Conservation (phyloP, 2,113 vertebrate species). For the Menidia beryllina region DNA sequence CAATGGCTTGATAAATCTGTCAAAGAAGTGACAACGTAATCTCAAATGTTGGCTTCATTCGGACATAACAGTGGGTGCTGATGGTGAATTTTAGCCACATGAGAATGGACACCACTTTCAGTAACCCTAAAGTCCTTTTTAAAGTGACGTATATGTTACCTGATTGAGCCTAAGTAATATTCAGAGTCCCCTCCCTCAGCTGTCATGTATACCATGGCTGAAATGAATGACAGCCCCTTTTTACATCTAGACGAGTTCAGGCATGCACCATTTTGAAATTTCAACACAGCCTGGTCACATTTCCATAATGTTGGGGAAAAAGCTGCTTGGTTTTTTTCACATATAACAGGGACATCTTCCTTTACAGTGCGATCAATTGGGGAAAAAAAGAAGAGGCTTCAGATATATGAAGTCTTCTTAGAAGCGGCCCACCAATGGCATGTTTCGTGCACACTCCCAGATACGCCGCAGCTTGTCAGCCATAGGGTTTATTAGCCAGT, state of each 20-base stretch:
- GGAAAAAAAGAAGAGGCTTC: not conserved
- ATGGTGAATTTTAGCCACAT: too few relatives aligned
- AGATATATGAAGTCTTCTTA: conserved; percentile 11
- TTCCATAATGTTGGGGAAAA: too few relatives aligned
- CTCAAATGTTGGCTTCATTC: too few relatives aligned
- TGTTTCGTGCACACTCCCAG: conserved; percentile 19
- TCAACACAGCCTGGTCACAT: not conserved
- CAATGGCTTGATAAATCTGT: too few relatives aligned
- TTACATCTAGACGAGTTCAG: not conserved
- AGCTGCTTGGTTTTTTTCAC: not conserved
- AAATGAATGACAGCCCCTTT: not conserved
- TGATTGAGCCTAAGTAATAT: too few relatives aligned
- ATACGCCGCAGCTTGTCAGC: conserved; percentile 54
- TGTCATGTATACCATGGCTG: not conserved
- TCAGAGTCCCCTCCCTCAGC: too few relatives aligned
- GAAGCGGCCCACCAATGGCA: conserved; percentile 27
- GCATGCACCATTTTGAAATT: not conserved
- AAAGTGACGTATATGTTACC: too few relatives aligned
- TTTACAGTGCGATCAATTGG: not conserved
- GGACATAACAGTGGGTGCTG: too few relatives aligned
- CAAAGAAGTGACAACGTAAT: too few relatives aligned
- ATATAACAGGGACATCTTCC: not conserved
- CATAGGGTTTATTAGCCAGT: conserved; percentile 74
- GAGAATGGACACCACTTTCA: too few relatives aligned
- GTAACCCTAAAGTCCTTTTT: too few relatives aligned